These are phyloP conservation scores for Empidonax traillii DNA, from an alignment of 2,113 vertebrate species.

Conservation along the genomic window DNA sequence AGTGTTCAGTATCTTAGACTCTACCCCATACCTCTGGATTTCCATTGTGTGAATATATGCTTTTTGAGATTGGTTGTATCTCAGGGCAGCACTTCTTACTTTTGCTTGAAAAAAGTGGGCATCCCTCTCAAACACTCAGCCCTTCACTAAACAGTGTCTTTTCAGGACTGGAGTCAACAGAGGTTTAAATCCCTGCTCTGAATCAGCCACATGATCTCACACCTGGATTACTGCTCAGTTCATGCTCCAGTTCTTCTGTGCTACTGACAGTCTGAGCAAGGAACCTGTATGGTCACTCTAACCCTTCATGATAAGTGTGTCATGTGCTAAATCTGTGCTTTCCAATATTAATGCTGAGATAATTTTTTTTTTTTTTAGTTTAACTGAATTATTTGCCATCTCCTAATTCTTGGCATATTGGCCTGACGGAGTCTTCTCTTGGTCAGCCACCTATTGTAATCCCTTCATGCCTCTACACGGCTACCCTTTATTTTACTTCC, in stretches of 20 bases:
- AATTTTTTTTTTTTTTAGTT: fast-evolving
- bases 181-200: neutral
- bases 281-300: neutral
- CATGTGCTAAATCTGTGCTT: neutral
- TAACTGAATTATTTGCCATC: neutral
- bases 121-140: neutral
- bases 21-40: neutral
- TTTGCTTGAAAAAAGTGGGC: neutral
- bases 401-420: neutral
- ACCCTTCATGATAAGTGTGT: neutral
- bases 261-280: neutral
- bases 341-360: neutral
- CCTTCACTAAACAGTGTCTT: neutral
- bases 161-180: neutral
- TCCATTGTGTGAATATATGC: neutral
- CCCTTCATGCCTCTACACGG: neutral
- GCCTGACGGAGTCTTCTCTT: neutral
- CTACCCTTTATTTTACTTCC: neutral
- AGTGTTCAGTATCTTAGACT: neutral
- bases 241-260: neutral
- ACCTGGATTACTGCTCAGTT: neutral
- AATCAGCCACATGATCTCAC: neutral
- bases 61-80: neutral
- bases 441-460: neutral
- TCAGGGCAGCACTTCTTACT: neutral